These are phyloP conservation scores for Colaptes auratus DNA, from an alignment of 2,113 vertebrate genomes.

Conservation along the genomic window DNA sequence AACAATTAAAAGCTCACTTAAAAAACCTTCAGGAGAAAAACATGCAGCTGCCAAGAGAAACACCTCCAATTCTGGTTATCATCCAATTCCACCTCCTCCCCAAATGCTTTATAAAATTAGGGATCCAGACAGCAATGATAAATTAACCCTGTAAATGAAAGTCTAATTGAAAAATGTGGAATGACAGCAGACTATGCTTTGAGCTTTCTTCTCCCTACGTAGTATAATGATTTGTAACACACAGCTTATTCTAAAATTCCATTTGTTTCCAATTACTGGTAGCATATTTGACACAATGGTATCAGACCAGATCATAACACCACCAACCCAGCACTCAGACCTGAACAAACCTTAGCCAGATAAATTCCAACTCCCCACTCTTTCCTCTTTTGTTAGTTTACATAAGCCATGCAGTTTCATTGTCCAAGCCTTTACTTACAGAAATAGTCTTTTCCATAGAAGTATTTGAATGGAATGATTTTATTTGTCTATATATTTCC, in stretches of 20 bases:
- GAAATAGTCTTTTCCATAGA: neutral
- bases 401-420: neutral
- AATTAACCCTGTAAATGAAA: neutral
- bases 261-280: neutral
- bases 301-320: neutral
- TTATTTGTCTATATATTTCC: neutral
- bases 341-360: neutral
- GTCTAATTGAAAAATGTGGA: neutral
- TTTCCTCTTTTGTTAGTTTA: neutral
- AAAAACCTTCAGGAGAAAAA: neutral
- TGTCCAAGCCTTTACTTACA: neutral
- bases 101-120: neutral
- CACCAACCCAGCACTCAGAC: neutral
- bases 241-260: neutral
- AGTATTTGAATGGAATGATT: neutral
- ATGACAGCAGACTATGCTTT: neutral
- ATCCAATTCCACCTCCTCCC: fast-evolving
- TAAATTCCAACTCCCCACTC: neutral
- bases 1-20: neutral
- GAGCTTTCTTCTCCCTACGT: neutral
- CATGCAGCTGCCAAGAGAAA: neutral
- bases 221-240: neutral
- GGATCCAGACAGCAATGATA: neutral
- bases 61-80: neutral
- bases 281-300: neutral